Percentiles rank a stretch among this genome's conserved stretches.
phyloP scores from a whole-genome alignment of 2,797 vertebrate species.

The Hemibagrus guttatus region DNA sequence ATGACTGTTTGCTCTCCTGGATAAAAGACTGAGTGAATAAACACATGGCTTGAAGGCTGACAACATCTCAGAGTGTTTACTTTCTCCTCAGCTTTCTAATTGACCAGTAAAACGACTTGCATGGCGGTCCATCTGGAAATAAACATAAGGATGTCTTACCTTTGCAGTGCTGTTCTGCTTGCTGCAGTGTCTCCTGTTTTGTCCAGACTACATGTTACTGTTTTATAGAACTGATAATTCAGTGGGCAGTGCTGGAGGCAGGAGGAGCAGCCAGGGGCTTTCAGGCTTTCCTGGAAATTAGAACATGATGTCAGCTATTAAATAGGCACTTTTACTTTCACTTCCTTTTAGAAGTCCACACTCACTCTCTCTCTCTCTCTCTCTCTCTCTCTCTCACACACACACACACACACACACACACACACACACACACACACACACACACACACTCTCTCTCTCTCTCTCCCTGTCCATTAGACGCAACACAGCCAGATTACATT shows the following conservation, averaged over 20 bases:
- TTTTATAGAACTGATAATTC: too few species aligned
- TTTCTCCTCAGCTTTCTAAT: too few species aligned
- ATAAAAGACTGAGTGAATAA: too few species aligned
- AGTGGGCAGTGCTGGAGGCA: background rate
- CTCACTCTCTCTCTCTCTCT: background rate
- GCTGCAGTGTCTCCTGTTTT: background rate
- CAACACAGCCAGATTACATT: background rate
- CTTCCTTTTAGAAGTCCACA: background rate
- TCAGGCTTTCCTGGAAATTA: background rate
- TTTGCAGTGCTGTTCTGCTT: background rate
- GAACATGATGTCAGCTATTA: background rate
- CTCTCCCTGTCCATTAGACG: too few species aligned
- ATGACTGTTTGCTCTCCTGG: too few species aligned
- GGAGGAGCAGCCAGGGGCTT: background rate
- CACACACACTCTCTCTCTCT: too few species aligned
- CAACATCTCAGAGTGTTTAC: too few species aligned
- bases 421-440: background rate
- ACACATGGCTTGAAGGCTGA: too few species aligned
- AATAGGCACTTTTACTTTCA: background rate
- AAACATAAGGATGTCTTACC: background rate
- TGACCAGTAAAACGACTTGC: too few species aligned
- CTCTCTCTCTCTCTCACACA: background rate
- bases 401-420: background rate
- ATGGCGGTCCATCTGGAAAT: background rate
- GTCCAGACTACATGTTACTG: background rate